Conservation (phyloP, 2,888 invertebrate genomes). For the Timandra comae region DNA sequence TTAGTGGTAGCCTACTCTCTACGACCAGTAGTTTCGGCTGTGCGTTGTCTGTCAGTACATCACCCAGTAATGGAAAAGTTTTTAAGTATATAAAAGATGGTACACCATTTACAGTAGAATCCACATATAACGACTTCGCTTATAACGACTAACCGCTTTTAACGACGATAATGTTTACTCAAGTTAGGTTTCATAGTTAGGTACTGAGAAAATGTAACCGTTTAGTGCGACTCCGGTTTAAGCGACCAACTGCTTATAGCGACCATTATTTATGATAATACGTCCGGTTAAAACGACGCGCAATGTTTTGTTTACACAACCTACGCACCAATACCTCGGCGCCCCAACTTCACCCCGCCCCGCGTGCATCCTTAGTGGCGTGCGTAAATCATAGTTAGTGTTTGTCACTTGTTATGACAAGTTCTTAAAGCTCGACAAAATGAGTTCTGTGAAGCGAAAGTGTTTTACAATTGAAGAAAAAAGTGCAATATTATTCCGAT, state of each 20-base stretch:
- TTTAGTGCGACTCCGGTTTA: slow-evolving; percentile 17
- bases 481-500: slow-evolving; percentile 21
- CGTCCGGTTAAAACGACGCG: slow-evolving; percentile 13
- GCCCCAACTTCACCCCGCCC: too few relatives aligned
- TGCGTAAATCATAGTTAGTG: slow-evolving; percentile 11
- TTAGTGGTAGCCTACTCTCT: too few relatives aligned
- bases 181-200: neutral
- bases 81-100: too few relatives aligned
- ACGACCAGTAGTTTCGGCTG: too few relatives aligned
- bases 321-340: too few relatives aligned
- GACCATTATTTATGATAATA: slow-evolving; percentile 14
- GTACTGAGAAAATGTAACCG: slow-evolving; percentile 18
- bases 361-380: too few relatives aligned
- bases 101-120: too few relatives aligned
- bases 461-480: slow-evolving; percentile 17
- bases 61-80: too few relatives aligned
- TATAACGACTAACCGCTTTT: too few relatives aligned
- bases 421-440: slow-evolving; percentile 6
- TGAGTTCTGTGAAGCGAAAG: slow-evolving; percentile 7
- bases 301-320: slow-evolving; percentile 3
- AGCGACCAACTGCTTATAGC: slow-evolving; percentile 2
- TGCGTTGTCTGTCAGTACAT: too few relatives aligned
- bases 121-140: too few relatives aligned
- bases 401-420: slow-evolving; percentile 17
- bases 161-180: too few relatives aligned